Base-by-base conservation (phyloP, 2,113 vertebrate species). In the Platysternon megacephalum region DNA sequence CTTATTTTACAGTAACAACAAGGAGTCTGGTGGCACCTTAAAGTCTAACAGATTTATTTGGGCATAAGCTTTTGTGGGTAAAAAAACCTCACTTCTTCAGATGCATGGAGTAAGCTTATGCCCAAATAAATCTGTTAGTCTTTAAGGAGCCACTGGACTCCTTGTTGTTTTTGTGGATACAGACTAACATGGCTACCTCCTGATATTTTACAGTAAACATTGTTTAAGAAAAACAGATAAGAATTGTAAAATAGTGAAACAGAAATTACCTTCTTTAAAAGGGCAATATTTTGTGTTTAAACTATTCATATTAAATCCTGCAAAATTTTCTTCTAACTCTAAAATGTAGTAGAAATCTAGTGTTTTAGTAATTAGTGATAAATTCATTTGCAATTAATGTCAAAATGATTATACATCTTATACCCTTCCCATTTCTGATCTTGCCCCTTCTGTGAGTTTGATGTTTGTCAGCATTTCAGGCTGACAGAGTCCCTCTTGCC, bases 301-400 rank as follows among this genome's bases (percentile, higher is more conserved):
- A 10, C 84, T 5, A 42, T 22, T 93, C 35, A 5, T 72, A 29
- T 72, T 52, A 88, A 48, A 91, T 35, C 8, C 1, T 76, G 74
- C 39, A 26, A 76, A 22, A 11, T 84, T 61, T 88, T 65, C 49
- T 84, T 65, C 14, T 68, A 76, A 24, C 9, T 79, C 6, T 65
- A 46, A 89, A 79, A 74, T 61, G 1, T 42, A 29, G 1, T 68
- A 65, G 49, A 87, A 86, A 32, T 79, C 13, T 56, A 85, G 51
- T 48, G 29, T 3, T 56, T 28, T 76, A 44, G 24, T 28, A 39
- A 44, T 76, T 76, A 14, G 17, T 29, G n/a, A 9, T 49, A 85
- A 91, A 83, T 10, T 82, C 55, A 86, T 4, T 84, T 91, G 61
- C 85, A 96, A 49, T 91, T 5, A 76, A 1, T 93, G 52, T 79